Percentiles rank a stretch among this genome's conserved stretches.
Conservation (phyloP, 2,113 vertebrate species). For the Saccopteryx leptura region DNA sequence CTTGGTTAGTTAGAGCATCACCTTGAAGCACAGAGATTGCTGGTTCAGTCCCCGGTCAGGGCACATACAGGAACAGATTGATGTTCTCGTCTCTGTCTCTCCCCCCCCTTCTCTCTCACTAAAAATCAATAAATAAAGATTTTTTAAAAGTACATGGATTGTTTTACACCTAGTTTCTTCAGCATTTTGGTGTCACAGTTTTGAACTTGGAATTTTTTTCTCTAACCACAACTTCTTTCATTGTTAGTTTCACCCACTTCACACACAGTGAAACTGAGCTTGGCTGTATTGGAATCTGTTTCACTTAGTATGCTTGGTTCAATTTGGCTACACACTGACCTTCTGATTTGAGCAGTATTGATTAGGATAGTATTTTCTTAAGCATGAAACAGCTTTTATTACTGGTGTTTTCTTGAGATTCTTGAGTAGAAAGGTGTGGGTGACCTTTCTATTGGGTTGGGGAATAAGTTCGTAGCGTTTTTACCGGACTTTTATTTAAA, state of each 20-base stretch:
- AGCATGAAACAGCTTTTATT: neutral
- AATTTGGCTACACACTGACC: neutral
- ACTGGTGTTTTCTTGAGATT: neutral
- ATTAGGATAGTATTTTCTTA: neutral
- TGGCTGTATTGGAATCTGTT: neutral
- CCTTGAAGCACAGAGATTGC: too few species aligned
- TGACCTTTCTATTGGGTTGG: neutral
- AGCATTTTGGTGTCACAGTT: neutral
- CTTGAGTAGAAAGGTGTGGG: neutral
- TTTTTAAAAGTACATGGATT: too few species aligned
- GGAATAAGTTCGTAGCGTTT: too few species aligned
- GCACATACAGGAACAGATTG: too few species aligned
- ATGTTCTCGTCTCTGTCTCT: too few species aligned
- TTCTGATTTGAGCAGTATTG: neutral
- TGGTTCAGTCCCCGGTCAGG: too few species aligned
- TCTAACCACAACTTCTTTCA: neutral
- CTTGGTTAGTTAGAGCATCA: too few species aligned
- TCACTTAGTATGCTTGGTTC: neutral
- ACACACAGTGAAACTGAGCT: neutral
- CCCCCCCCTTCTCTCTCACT: too few species aligned
- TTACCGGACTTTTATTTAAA: too few species aligned
- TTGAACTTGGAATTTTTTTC: slow-evolving; percentile 7
- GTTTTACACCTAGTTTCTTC: neutral
- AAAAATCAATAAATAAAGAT: too few species aligned
- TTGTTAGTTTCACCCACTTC: neutral